Evolutionary conservation across 2,888 invertebrate species (phyloP).

Genomic region (Hydriomena furcata): DNA sequence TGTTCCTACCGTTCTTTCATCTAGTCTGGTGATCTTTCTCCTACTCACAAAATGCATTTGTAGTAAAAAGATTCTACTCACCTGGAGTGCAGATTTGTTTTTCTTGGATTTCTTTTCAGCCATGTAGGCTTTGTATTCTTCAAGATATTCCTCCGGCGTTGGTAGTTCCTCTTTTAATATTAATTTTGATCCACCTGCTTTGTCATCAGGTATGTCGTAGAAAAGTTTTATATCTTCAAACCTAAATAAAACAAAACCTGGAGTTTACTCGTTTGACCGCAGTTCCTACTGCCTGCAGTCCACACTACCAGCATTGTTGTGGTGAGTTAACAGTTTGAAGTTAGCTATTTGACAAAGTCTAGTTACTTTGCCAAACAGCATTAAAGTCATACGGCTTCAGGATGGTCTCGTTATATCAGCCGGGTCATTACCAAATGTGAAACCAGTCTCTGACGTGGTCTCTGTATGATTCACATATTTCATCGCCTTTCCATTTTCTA

Average conservation of each 20-base stretch:
- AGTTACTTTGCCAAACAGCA: no score
- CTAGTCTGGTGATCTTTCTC: no score
- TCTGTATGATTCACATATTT: slow-evolving; percentile 54
- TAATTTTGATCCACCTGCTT: slow-evolving; percentile 49
- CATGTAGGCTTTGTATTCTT: slow-evolving; percentile 51
- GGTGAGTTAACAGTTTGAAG: no score
- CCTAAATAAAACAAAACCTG: slow-evolving; percentile 41
- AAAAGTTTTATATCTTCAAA: slow-evolving; percentile 56
- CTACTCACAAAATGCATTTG: no score
- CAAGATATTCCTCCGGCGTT: slow-evolving; percentile 58
- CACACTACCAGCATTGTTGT: no score
- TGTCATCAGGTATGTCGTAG: slow-evolving; percentile 57
- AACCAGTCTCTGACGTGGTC: slow-evolving; percentile 64
- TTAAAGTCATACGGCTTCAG: no score
- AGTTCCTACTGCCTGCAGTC: not conserved
- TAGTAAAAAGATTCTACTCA: slow-evolving; percentile 18
- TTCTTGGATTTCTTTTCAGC: slow-evolving; percentile 50
- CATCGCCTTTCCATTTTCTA: slow-evolving; percentile 40
- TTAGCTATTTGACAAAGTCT: no score
- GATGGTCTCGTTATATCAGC: no score
- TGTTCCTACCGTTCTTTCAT: no score
- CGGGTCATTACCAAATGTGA: slow-evolving; percentile 52
- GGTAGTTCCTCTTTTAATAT: slow-evolving; percentile 58
- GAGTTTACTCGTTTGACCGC: not conserved
- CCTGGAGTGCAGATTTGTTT: slow-evolving; percentile 48